Evolutionary conservation across 2,888 invertebrate species (phyloP).

Genomic region (Drosophila gaucha): DNA sequence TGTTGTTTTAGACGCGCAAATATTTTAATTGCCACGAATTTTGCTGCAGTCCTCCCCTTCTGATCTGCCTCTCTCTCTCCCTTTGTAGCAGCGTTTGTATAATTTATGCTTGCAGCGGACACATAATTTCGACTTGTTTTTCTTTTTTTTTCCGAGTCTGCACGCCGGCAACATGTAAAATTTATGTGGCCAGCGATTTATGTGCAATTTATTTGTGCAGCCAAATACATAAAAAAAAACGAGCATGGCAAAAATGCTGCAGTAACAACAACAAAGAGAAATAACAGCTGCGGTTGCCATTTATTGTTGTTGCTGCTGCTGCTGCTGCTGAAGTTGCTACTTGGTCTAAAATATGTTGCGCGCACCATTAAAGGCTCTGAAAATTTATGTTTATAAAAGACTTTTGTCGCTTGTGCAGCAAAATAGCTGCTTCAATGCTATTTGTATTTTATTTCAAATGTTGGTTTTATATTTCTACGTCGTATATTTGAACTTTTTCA

Average conservation of each 20-base stretch:
- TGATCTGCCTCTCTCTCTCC: neutral
- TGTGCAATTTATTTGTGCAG: constrained; percentile 79
- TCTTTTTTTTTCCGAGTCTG: constrained; percentile 45
- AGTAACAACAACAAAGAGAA: constrained; percentile 38
- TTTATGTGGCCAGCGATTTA: constrained; percentile 79
- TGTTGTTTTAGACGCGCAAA: constrained; percentile 60
- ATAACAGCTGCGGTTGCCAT: constrained; percentile 65
- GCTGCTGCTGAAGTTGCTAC: constrained; percentile 39
- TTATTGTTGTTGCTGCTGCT: constrained; percentile 49
- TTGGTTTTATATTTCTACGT: neutral
- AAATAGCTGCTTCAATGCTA: constrained; percentile 14
- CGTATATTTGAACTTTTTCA: too few relatives aligned
- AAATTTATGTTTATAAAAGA: constrained; percentile 74
- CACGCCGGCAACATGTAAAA: constrained; percentile 75
- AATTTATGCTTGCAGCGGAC: constrained; percentile 69
- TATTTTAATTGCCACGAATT: constrained; percentile 71
- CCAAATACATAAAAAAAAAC: constrained; percentile 54
- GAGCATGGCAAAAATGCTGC: constrained; percentile 47
- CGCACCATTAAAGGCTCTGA: constrained; percentile 71
- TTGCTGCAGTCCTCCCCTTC: neutral
- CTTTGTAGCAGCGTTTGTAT: constrained; percentile 34
- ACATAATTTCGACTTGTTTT: constrained; percentile 75
- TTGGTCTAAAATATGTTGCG: constrained; percentile 61
- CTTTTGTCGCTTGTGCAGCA: constrained; percentile 39
- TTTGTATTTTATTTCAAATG: constrained; percentile 22